A percentile compares a stretch with the other conserved stretches of the same genome.
Evolutionary conservation across 2,888 invertebrate species (phyloP).

Genomic region (Tolmerus cingulatus): DNA sequence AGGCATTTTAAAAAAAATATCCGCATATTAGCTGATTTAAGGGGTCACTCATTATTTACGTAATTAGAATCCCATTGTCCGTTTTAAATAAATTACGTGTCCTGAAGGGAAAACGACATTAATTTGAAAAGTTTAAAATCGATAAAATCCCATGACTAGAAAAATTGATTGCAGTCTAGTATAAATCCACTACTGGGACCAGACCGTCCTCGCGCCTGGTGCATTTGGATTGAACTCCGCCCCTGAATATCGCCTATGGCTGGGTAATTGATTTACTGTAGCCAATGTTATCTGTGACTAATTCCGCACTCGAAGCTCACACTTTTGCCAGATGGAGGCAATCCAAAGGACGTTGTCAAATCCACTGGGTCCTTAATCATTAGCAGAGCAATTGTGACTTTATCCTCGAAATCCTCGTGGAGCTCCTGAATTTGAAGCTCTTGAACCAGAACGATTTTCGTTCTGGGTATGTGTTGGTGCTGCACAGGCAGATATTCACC

Average conservation of each 20-base stretch:
- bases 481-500: background rate
- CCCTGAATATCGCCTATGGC: background rate
- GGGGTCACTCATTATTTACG: background rate
- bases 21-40: background rate
- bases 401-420: constrained; percentile 1
- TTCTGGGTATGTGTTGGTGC: background rate
- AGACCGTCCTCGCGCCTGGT: background rate
- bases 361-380: constrained; percentile 10
- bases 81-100: background rate
- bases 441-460: background rate
- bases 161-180: background rate
- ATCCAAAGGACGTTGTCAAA: constrained; percentile 11
- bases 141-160: background rate
- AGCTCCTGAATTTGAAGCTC: background rate
- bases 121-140: background rate
- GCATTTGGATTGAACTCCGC: background rate
- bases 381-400: constrained; percentile 29
- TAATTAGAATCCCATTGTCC: background rate
- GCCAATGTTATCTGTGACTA: constrained; percentile 9
- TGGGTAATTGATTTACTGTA: background rate
- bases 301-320: background rate
- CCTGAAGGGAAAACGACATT: background rate
- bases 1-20: background rate
- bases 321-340: constrained; percentile 9
- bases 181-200: background rate